Evolutionary conservation across 2,888 invertebrate species (phyloP).

Genomic region (Dicranocentrus wangi): DNA sequence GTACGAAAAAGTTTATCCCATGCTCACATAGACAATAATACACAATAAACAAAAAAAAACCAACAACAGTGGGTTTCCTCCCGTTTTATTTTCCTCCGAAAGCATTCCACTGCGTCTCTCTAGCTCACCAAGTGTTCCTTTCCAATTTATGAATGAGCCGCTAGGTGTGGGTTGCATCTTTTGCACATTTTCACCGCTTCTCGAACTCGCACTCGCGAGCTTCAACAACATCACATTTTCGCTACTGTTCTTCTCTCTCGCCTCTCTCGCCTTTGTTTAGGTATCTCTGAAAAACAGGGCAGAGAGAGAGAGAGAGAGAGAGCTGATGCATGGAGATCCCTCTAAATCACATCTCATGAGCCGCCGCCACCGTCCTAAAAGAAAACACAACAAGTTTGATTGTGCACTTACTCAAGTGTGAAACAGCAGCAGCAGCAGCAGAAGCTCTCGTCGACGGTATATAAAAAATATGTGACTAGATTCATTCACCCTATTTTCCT

Average conservation of each 20-base stretch:
- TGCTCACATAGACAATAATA: too few species aligned
- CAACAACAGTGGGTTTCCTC: too few species aligned
- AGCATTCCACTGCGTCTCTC: constrained; percentile 12
- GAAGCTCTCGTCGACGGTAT: too few species aligned
- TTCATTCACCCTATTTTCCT: too few species aligned
- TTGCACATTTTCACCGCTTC: constrained; percentile 38
- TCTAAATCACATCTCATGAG: constrained; percentile 8
- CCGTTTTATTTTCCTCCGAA: not conserved
- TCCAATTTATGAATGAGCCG: constrained; percentile 58
- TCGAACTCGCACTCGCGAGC: not conserved
- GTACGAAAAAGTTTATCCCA: too few species aligned
- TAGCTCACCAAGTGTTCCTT: not conserved
- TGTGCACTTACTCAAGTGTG: constrained; percentile 7
- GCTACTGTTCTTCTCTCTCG: not conserved
- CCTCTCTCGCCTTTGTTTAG: not conserved
- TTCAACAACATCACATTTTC: too few species aligned
- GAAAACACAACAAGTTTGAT: not conserved
- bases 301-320: not conserved
- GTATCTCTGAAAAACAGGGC: not conserved
- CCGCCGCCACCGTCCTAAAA: not conserved
- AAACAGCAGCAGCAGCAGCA: too few species aligned
- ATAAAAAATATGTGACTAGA: too few species aligned
- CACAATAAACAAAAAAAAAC: too few species aligned
- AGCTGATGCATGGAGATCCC: not conserved
- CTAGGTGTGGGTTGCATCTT: constrained; percentile 61